Conservation (phyloP, 2,888 invertebrate genomes). For the Amblyjoppa fuscipennis region DNA sequence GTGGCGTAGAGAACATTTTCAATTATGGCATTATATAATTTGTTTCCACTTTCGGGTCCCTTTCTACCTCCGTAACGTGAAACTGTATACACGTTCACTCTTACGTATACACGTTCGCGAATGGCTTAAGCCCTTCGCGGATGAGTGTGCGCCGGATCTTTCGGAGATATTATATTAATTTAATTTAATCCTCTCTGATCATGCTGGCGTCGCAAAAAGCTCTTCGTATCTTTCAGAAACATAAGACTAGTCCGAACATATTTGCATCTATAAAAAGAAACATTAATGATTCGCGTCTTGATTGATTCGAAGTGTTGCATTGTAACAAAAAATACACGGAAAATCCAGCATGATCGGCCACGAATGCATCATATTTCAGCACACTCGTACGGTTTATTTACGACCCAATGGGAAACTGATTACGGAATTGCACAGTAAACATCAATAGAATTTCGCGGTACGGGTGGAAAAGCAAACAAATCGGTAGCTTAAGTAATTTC, state of each 20-base stretch:
- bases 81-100: slow-evolving; percentile 63
- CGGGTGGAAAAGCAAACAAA: not conserved
- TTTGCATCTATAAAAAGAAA: not conserved
- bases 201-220: slow-evolving; percentile 56
- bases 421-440: too few relatives aligned
- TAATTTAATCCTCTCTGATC: slow-evolving; percentile 82
- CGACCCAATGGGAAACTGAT: too few relatives aligned
- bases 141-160: slow-evolving; percentile 67
- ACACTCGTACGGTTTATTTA: not conserved
- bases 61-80: slow-evolving; percentile 53
- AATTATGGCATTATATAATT: slow-evolving; percentile 83
- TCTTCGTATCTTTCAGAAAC: not conserved
- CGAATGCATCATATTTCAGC: not conserved
- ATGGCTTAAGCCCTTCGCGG: slow-evolving; percentile 56
- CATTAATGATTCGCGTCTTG: not conserved
- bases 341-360: not conserved
- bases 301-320: not conserved
- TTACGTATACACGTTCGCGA: not conserved
- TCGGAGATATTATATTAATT: slow-evolving; percentile 81
- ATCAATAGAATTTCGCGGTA: not conserved
- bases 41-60: slow-evolving; percentile 76
- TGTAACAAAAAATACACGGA: not conserved
- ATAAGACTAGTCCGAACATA: not conserved
- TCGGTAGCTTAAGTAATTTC: not conserved
- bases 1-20: slow-evolving; percentile 79